Evolutionary conservation across 1,140 invertebrate species (phyloP), one percentile per base, ranked within the genome.

Genomic region (Panagrolaimus sp.): DNA sequence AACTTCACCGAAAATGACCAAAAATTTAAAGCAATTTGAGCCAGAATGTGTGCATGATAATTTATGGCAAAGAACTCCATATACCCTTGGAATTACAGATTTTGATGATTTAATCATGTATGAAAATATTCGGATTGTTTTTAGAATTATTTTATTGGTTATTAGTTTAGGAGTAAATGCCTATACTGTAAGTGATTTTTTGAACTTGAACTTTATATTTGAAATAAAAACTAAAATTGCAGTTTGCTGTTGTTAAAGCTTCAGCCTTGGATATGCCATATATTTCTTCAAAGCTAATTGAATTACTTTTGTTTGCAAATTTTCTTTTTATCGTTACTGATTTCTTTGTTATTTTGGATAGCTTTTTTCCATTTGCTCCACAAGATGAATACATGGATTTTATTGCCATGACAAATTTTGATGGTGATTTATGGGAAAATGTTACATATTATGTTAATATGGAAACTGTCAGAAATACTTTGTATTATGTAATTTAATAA

Each of bases 401-500:
- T 17, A 28, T 58, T 21, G 15, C 21, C 3, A 28, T 21, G 52
- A n/a, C 8, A 58, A 7, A 7, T 7, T 58, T 58, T 6, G 52
- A 58, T 58, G 52, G 52, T 3, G 52, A 58, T 3, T 28, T 58
- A 21, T 58, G 52, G 52, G n/a, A 58, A 21, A 17, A 58, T 58
- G 52, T 58, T 21, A 58, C 52, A 24, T 58, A 58, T 58, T 58
- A n/a, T 21, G n/a, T 58, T n/a, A 58, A 28, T 14, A 58, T 58
- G 52, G 52, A 58, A 17, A 26, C 52, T 58, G 52, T 58, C 21
- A 21, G 52, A 58, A 58, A 26, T 21, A 58, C 52, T n/a, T 12
- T 58, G 15, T 21, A 58, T 21, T 58, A 26, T 17, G 52, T 58
- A 58, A 10, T 21, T 24, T 21, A 26, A 1, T 58, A n/a, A 1